Percentiles rank a stretch among this genome's conserved stretches.
phyloP scores from a whole-genome alignment of 2,113 vertebrate species.

The Alethe diademata region DNA sequence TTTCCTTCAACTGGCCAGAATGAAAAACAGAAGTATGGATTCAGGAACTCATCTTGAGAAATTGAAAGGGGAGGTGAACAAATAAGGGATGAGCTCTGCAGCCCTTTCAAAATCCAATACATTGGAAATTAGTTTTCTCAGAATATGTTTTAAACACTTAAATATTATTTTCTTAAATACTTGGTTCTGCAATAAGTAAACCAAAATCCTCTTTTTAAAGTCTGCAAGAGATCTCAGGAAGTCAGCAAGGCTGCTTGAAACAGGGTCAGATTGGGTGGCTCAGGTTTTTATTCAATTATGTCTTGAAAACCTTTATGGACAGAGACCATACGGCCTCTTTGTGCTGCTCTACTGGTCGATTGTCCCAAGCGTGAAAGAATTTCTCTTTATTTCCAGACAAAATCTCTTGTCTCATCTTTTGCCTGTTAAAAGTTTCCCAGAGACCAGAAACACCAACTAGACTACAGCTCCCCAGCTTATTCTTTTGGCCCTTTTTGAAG shows the following conservation, averaged over 20 bases:
- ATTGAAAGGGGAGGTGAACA: not conserved
- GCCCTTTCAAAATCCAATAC: not conserved
- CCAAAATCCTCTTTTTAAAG: not conserved
- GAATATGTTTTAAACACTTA: not conserved
- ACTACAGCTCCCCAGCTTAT: not conserved
- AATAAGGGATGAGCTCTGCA: not conserved
- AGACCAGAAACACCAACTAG: not conserved
- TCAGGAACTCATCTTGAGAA: not conserved
- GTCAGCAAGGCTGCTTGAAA: not conserved
- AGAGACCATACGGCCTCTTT: not conserved
- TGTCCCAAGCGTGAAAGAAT: not conserved
- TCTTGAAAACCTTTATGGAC: not conserved
- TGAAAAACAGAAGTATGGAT: not conserved
- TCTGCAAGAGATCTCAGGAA: not conserved
- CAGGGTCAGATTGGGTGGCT: not conserved
- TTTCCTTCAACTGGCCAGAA: not conserved
- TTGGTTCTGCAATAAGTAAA: not conserved
- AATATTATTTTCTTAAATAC: not conserved
- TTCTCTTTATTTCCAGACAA: not conserved
- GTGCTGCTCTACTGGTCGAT: accelerated
- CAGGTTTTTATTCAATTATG: not conserved
- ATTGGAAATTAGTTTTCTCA: not conserved
- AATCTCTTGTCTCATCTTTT: not conserved
- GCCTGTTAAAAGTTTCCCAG: not conserved
- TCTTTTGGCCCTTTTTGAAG: not conserved